Evolutionary conservation across 92 coral and sea anemone genomes (phyloP).

Genomic region (Zoanthus solanderi): DNA sequence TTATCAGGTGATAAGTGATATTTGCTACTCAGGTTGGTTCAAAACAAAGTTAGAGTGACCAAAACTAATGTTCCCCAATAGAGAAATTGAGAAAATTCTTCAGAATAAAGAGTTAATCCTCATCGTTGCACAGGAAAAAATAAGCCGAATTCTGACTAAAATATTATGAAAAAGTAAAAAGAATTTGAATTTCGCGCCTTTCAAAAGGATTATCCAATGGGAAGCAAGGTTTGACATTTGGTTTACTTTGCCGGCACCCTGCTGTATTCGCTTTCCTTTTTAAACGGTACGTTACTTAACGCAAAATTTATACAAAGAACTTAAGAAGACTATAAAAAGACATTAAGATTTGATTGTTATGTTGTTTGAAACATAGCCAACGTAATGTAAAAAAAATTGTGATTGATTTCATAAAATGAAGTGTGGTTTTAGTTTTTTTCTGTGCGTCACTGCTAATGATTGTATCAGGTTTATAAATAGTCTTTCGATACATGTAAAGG

Average conservation of each 20-base stretch:
- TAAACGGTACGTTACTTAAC: neutral
- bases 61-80: conserved; percentile 18
- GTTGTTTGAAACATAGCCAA: no score
- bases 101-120: conserved; percentile 20
- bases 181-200: conserved; percentile 23
- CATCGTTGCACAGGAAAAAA: conserved; percentile 7
- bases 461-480: no score
- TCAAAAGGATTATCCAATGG: conserved; percentile 9
- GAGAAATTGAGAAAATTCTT: neutral
- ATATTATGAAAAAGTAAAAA: conserved; percentile 13
- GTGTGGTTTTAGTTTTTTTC: no score
- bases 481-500: no score
- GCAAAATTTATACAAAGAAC: no score
- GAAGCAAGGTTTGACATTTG: conserved; percentile 14
- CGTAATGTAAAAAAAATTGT: no score
- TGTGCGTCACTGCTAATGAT: no score
- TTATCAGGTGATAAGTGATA: conserved; percentile 19
- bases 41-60: conserved; percentile 11
- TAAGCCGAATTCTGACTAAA: conserved; percentile 3
- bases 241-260: conserved; percentile 3
- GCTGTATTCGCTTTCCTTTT: conserved; percentile 7
- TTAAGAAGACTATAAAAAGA: no score
- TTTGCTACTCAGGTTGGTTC: conserved; percentile 7
- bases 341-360: no score
- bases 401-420: no score